Base-by-base conservation (phyloP, 2,888 invertebrate species). In the Macrosiphum euphorbiae region DNA sequence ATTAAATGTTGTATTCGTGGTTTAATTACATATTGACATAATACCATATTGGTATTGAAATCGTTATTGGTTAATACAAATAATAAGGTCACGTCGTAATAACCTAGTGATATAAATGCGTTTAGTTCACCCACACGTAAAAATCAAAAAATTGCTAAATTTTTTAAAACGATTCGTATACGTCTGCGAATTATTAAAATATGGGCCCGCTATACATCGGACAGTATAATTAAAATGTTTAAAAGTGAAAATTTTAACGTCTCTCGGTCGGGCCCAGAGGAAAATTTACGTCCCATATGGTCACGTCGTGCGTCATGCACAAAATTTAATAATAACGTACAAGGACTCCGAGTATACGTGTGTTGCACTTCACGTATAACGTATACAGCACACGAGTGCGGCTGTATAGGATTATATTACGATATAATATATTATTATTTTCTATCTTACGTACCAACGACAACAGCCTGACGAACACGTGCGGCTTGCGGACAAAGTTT, bases 401-500 rank as follows among this genome's bases (percentile, higher is more conserved):
- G 7, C 10, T 28, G 13, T n/a, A 61, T 61, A 28, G n/a, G 4
- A 8, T n/a, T n/a, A n/a, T n/a, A n/a, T 13, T 13, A 61, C 3
- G 3, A 13, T n/a, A 44, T n/a, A n/a, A 13, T 3, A 13, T 47
- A 88, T 26, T 7, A 88, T 26, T n/a, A n/a, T n/a, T n/a, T 44
- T n/a, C 8, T 86, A 84, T 88, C n/a, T 35, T 55, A 90, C 94
- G 94, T 88, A 94, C 94, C 94, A 94, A 61, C n/a, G 94, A 94
- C 87, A 94, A 58, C 20, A 94, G 44, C 28, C 94, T 94, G 87
- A 94, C 94, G 58, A 94, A 90, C 50, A 94, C 94, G 55, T 94
- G 94, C 16, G 94, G 94, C n/a, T 94, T 94, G 50, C 94, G 94
- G 85, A 94, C 92, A 58, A 94, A 94, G 78, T 94, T 94, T 58